Base-by-base conservation (phyloP, 2,113 vertebrate genomes). In the Tor tambroides region DNA sequence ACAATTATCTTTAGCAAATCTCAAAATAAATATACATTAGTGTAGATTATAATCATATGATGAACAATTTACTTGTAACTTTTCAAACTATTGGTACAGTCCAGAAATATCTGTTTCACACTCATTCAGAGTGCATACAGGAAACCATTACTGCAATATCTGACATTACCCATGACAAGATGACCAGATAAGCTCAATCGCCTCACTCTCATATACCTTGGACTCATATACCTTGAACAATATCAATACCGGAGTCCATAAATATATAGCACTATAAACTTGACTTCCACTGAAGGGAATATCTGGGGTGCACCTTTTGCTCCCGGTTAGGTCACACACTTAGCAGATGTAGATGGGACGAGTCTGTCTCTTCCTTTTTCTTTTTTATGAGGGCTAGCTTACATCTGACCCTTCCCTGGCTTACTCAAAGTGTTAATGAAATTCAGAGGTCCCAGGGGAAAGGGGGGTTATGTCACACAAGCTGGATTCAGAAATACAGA, bases 361-460 rank as follows among this genome's bases (percentile, higher is more conserved):
- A 76, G 72, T 17, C 85, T 84, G 87, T 83, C 89, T 94, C 91
- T 92, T 92, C 89, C 23, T 32, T 59, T 90, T 88, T 86, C 83
- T 43, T 32, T 49, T 69, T 87, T 87, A 87, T 63, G 43, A 80
- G 85, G 85, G 54, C 59, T 54, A 59, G 46, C 67, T 85, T 76
- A 54, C 78, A 85, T 30, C 46, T 43, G 61, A 87, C 82, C 83
- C 85, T 54, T 41, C 74, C 38, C 85, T 67, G 83, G 83, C 75
- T 85, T 79, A 30, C 79, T 82, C 79, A 41, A 86, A 86, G 75
- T 89, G 77, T 35, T 92, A 92, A 93, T 93, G 86, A 90, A 86
- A 93, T 93, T 91, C 90, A 89, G 84, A 7, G 49, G 77, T 90
- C 92, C 88, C 82, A 78, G 79, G 89, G 85, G 77, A 59, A 77